These are phyloP conservation scores for Bombus pyrosoma DNA, from an alignment of 1,140 invertebrate genomes.

Conservation along the genomic window DNA sequence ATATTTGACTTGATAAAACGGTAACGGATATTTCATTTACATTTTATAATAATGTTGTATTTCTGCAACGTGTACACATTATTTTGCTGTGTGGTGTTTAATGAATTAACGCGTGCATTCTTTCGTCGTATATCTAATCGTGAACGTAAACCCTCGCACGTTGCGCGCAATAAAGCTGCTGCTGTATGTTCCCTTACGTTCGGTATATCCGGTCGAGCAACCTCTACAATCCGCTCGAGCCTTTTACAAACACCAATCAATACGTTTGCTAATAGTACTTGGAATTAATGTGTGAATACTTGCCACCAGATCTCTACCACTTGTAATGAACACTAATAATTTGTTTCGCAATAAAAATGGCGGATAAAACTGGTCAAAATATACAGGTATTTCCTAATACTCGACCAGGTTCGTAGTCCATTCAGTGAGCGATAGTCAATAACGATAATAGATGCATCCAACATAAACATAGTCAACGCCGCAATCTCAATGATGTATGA, in stretches of 20 bases:
- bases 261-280: background rate
- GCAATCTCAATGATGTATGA: background rate
- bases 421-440: background rate
- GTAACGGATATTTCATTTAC: no score
- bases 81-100: background rate
- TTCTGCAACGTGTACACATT: background rate
- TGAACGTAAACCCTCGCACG: constrained; percentile 12
- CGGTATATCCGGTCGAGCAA: background rate
- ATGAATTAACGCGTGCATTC: background rate
- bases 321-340: background rate
- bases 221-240: background rate
- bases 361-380: background rate
- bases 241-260: constrained; percentile 5
- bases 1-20: background rate
- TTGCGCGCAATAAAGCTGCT: constrained; percentile 24
- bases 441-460: no score
- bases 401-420: background rate
- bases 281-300: background rate
- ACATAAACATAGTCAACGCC: no score
- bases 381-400: background rate
- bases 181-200: background rate
- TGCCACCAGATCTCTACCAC: background rate
- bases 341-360: background rate
- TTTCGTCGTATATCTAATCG: background rate
- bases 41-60: background rate